Evolutionary conservation across 2,797 vertebrate genomes (phyloP), one percentile per base, ranked within the genome.

Genomic region (Etheostoma perlongum): DNA sequence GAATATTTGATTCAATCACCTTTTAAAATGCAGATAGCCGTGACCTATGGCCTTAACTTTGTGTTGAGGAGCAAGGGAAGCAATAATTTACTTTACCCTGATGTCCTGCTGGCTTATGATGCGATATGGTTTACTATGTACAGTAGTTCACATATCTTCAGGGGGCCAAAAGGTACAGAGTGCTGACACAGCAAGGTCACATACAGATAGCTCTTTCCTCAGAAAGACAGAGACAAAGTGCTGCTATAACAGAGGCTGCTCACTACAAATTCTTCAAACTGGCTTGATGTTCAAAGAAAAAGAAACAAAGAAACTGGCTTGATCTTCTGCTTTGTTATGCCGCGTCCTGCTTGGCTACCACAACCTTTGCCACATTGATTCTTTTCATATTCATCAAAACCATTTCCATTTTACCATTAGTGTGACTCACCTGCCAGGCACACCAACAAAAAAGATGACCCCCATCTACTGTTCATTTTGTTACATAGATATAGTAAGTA

Each of bases 1-100:
- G 83, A 92, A 93, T 93, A 91, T 89, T 89, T 85, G 84, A 93
- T 91, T 80, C 78, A 66, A 81, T 91, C 78, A 62, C 63, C 70
- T 82, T 90, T 85, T 66, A 84, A 82, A 89, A 91, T 89, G 84
- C 76, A 89, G 79, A 88, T 84, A 67, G 52, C 54, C 54, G 0
- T 83, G 86, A 88, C 84, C 89, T 91, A 89, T 86, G 79, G 73
- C 87, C 79, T 84, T 67, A 78, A 78, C 75, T 83, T 72, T 71
- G 73, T 79, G 76, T 83, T n/a, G 60, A 73, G 42, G 66, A 67
- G 61, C 67, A 74, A 73, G 25, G 52, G 19, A 67, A 64, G 64
- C 25, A n/a, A 76, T 88, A 83, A 88, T 89, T 93, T 84, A 82
- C 74, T 67, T 73, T 30, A 54, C 33, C 48, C 55, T 64, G 30